phyloP scores from a whole-genome alignment of 2,113 vertebrate genomes.

The Anarhynchus alexandrinus region DNA sequence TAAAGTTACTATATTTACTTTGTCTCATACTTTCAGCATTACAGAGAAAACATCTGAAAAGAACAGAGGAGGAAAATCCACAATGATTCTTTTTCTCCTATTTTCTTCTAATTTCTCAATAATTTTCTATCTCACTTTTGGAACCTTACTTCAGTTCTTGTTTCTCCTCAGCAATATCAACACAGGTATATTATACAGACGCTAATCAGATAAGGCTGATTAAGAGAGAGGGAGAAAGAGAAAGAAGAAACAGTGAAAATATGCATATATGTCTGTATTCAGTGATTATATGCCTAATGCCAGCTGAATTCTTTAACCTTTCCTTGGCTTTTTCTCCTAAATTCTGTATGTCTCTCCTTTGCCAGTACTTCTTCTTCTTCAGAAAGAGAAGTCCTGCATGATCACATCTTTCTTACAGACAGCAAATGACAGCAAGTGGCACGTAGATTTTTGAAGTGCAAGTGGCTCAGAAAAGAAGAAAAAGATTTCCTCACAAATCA shows the following conservation, averaged over 20 bases:
- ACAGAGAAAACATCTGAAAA: background rate
- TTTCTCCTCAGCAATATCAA: background rate
- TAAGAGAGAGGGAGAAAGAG: background rate
- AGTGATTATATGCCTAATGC: background rate
- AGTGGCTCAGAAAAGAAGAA: background rate
- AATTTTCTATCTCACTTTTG: background rate
- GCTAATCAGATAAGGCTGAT: background rate
- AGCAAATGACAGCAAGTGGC: background rate
- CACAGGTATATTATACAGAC: background rate
- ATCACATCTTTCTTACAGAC: background rate
- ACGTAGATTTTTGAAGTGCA: background rate
- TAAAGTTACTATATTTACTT: background rate
- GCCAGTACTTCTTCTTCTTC: background rate
- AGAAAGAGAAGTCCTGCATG: background rate
- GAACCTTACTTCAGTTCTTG: background rate
- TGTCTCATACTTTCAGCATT: background rate
- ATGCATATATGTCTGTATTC: background rate
- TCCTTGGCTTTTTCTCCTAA: background rate
- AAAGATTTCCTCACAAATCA: background rate
- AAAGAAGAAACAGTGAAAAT: background rate
- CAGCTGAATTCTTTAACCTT: background rate
- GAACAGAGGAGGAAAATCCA: background rate
- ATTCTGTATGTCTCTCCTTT: background rate
- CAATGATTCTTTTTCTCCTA: background rate
- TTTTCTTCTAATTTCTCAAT: background rate